Conservation (phyloP, 2,797 vertebrate genomes). For the Sebastes minor region DNA sequence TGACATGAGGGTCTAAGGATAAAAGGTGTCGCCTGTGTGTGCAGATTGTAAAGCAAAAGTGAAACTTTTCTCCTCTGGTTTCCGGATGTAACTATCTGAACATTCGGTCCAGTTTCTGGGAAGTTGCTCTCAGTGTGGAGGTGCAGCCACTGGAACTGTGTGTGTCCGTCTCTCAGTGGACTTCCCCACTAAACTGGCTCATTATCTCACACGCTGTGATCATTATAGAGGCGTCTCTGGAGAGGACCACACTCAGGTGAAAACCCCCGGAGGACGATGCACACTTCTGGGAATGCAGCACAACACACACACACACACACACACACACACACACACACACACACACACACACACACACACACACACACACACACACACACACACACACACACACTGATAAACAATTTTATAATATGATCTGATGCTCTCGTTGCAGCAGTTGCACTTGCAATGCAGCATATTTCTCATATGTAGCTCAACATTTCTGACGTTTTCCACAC, state of each 20-base stretch:
- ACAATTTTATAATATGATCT: background rate
- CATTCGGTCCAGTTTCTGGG: background rate
- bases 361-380: background rate
- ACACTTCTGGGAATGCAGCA: slow-evolving; percentile 17
- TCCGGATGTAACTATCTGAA: background rate
- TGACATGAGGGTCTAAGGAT: background rate
- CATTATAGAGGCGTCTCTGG: slow-evolving; percentile 12
- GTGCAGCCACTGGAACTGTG: background rate
- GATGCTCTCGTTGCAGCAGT: background rate
- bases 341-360: slow-evolving; percentile 6
- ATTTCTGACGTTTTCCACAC: background rate
- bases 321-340: slow-evolving; percentile 5
- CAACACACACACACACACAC: background rate
- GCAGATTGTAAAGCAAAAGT: background rate
- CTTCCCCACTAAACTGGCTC: slow-evolving; percentile 33
- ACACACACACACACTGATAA: background rate
- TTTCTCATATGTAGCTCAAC: background rate
- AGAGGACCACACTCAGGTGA: slow-evolving; percentile 21
- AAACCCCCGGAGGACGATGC: background rate
- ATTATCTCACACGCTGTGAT: slow-evolving; percentile 37
- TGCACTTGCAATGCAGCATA: background rate
- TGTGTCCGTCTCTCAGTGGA: slow-evolving; percentile 21
- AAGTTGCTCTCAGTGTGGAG: background rate
- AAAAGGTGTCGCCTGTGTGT: background rate
- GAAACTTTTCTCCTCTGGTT: background rate